Evolutionary conservation across 1,140 invertebrate species (phyloP).

Genomic region (Hormaphis cornu): DNA sequence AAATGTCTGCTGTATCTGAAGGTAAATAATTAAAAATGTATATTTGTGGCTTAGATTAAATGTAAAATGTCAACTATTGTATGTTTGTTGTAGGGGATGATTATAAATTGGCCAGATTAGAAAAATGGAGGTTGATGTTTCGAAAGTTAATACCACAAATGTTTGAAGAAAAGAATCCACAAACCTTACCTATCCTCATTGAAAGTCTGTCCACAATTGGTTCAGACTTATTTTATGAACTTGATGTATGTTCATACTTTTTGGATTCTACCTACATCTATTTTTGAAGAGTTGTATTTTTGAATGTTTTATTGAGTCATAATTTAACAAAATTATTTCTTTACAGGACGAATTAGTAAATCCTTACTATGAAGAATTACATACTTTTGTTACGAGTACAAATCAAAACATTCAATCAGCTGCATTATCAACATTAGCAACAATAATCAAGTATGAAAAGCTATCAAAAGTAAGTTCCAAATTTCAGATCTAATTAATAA

Average conservation of each 20-base stretch:
- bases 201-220: conserved; percentile 25
- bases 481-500: neutral
- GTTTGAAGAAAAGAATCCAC: neutral
- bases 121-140: conserved; percentile 28
- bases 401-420: conserved; percentile 14
- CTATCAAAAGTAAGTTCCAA: conserved; percentile 12
- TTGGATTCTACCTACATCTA: too few species aligned
- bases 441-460: conserved; percentile 7
- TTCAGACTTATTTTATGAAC: neutral
- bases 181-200: conserved; percentile 6
- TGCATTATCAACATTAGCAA: conserved; percentile 11
- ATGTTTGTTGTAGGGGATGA: neutral
- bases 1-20: conserved; percentile 17
- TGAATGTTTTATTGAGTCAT: too few species aligned
- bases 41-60: neutral
- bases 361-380: neutral
- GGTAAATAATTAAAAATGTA: neutral
- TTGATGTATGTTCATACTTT: conserved; percentile 3
- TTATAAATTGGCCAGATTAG: conserved; percentile 1
- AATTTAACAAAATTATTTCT: neutral
- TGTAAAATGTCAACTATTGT: neutral
- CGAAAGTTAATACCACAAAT: conserved; percentile 13
- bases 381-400: neutral
- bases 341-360: conserved; percentile 1
- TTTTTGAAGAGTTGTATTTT: too few species aligned